Evolutionary conservation across 2,888 invertebrate species (phyloP).

Genomic region (Limnephilus marmoratus): DNA sequence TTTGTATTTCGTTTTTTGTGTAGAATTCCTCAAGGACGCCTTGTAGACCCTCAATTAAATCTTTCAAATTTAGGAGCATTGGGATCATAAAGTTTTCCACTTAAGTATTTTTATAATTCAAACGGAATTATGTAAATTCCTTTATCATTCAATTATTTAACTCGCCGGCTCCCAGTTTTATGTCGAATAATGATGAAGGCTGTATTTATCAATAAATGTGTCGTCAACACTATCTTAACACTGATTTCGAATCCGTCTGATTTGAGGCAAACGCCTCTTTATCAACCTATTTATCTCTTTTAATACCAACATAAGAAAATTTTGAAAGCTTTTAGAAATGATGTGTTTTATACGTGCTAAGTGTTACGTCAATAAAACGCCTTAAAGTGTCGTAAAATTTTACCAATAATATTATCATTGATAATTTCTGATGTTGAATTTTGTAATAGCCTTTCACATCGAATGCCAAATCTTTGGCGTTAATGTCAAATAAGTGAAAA

Average conservation of each 20-base stretch:
- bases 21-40: not conserved
- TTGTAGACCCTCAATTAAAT: not conserved
- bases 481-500: not conserved
- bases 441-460: not conserved
- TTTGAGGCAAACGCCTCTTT: constrained; percentile 2
- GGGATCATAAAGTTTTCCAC: not conserved
- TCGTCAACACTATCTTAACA: not conserved
- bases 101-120: not conserved
- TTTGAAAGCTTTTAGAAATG: constrained; percentile 40
- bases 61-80: not conserved
- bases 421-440: not conserved
- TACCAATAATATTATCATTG: not conserved
- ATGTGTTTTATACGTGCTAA: constrained; percentile 13
- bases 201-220: not conserved
- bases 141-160: not conserved
- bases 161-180: not conserved
- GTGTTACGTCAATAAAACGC: not conserved
- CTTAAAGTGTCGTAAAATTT: not conserved
- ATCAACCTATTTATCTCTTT: not conserved
- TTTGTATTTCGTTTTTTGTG: no score
- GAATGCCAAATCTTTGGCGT: not conserved
- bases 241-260: not conserved
- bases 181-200: not conserved
- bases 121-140: not conserved
- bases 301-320: not conserved